phyloP scores from a whole-genome alignment of 2,113 vertebrate species.

The Anoura caudifer region DNA sequence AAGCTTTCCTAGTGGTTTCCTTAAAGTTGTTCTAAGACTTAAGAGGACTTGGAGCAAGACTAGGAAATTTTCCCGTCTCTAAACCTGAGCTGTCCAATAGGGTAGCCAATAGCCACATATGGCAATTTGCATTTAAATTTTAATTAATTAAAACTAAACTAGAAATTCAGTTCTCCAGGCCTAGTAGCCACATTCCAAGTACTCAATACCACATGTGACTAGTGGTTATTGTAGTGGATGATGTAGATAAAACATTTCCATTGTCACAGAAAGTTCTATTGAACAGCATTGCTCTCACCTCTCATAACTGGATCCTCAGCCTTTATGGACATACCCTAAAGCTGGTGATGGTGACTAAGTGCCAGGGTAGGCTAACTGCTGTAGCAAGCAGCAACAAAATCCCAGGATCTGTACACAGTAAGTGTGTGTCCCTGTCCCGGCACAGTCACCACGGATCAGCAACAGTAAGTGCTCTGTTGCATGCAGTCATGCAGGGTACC shows the following conservation, averaged over 20 bases:
- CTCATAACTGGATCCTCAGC: not conserved
- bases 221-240: not conserved
- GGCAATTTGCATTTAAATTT: not conserved
- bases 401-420: not conserved
- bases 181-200: not conserved
- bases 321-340: not conserved
- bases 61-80: not conserved
- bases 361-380: not conserved
- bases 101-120: not conserved
- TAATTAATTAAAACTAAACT: constrained; percentile 38
- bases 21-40: not conserved
- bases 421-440: not conserved
- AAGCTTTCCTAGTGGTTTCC: not conserved
- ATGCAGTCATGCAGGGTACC: not conserved
- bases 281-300: not conserved
- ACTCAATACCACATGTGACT: not conserved
- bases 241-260: not conserved
- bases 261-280: not conserved
- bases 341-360: not conserved
- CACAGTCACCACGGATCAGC: not conserved
- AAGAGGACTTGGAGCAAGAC: not conserved
- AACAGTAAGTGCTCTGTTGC: not conserved
- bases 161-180: not conserved
- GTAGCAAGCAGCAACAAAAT: not conserved
- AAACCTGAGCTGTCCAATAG: not conserved